phyloP scores from a whole-genome alignment of 2,113 vertebrate genomes.

The Microcebus jonahi region DNA sequence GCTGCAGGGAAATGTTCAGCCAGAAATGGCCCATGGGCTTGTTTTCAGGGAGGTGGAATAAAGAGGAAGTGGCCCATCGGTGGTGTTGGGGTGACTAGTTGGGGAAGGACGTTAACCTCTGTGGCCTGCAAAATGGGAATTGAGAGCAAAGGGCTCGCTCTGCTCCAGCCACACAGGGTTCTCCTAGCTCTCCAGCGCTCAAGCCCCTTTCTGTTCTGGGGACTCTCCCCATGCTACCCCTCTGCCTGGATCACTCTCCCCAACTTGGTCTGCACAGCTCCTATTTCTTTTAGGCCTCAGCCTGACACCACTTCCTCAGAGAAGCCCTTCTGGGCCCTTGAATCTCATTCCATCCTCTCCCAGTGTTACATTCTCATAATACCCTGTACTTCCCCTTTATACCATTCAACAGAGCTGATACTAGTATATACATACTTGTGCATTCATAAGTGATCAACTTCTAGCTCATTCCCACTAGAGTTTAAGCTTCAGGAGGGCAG shows the following conservation, averaged over 20 bases:
- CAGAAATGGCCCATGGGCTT: not conserved
- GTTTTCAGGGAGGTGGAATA: not conserved
- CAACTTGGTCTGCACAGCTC: too few species aligned
- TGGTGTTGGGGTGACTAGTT: too few species aligned
- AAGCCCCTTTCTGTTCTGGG: not conserved
- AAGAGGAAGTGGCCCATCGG: not conserved
- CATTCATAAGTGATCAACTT: fast-evolving
- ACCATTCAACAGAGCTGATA: not conserved
- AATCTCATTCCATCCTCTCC: not conserved
- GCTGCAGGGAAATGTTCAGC: not conserved
- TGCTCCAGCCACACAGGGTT: fast-evolving
- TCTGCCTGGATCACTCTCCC: not conserved
- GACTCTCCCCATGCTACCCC: fast-evolving
- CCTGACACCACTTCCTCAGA: not conserved
- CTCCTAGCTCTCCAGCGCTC: not conserved
- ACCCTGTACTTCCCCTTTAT: not conserved
- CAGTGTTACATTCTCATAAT: not conserved
- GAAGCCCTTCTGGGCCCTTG: not conserved
- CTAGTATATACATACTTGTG: fast-evolving
- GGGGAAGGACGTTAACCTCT: not conserved
- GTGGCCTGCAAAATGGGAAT: not conserved
- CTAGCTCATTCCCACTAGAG: not conserved
- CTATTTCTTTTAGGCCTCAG: not conserved
- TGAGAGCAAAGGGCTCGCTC: not conserved
- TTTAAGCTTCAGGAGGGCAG: not conserved